phyloP scores from a whole-genome alignment of 2,797 vertebrate genomes.

The Chromis chromis region DNA sequence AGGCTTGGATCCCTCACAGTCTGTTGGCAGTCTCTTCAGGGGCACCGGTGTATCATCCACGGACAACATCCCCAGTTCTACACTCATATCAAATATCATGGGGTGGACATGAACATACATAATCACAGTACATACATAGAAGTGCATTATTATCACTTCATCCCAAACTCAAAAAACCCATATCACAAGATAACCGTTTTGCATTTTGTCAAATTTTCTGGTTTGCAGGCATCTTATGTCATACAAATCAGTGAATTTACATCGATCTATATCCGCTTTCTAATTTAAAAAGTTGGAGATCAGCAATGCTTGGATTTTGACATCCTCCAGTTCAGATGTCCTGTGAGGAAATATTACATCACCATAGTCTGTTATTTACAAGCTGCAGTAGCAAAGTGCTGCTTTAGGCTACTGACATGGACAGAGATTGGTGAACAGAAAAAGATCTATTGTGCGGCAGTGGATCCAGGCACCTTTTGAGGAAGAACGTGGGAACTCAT shows the following conservation, averaged over 20 bases:
- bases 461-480: conserved; percentile 35
- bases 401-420: not conserved
- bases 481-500: conserved; percentile 21
- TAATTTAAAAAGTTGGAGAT: not conserved
- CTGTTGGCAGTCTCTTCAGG: conserved; percentile 39
- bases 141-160: not conserved
- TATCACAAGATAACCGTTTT: not conserved
- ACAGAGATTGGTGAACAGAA: conserved; percentile 12
- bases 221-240: conserved; percentile 1
- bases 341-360: conserved; percentile 11
- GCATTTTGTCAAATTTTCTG: conserved; percentile 1
- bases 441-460: conserved; percentile 18
- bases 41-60: conserved; percentile 17
- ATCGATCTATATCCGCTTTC: conserved; percentile 3
- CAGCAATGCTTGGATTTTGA: not conserved
- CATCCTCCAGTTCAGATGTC: conserved; percentile 11
- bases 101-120: conserved; percentile 2
- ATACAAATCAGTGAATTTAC: conserved; percentile 1
- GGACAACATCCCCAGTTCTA: conserved; percentile 16
- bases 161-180: not conserved
- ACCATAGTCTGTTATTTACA: conserved; percentile 1
- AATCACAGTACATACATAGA: conserved; percentile 3
- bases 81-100: conserved; percentile 1
- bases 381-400: conserved; percentile 16
- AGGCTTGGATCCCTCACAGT: conserved; percentile 34